Conservation (phyloP, 2,888 invertebrate genomes). For the Drosophila pseudotalamancana region DNA sequence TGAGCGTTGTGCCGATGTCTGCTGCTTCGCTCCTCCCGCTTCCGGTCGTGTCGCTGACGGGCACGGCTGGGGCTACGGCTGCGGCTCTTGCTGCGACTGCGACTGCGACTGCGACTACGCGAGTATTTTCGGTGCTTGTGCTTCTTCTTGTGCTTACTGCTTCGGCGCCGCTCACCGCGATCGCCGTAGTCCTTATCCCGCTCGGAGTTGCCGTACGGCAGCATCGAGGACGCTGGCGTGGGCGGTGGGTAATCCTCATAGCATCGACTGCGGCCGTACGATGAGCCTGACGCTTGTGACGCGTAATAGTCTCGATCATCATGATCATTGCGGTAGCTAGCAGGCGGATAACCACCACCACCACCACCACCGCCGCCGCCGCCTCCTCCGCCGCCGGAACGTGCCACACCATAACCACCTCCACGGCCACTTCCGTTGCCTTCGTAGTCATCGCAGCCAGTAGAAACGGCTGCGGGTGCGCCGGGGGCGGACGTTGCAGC, state of each 20-base stretch:
- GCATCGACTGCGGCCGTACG: slow-evolving; percentile 61
- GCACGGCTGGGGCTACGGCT: slow-evolving; percentile 70
- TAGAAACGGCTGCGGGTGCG: slow-evolving; percentile 14
- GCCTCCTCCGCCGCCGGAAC: slow-evolving; percentile 67
- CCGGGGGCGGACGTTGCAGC: slow-evolving; percentile 14
- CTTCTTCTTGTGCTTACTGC: slow-evolving; percentile 82
- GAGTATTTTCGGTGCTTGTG: slow-evolving; percentile 82
- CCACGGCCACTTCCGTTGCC: slow-evolving; percentile 67
- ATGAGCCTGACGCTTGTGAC: slow-evolving; percentile 65
- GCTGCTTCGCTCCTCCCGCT: slow-evolving; percentile 58
- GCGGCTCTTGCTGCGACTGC: slow-evolving; percentile 64
- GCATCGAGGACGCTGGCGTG: slow-evolving; percentile 33
- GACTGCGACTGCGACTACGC: slow-evolving; percentile 78
- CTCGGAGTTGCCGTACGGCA: slow-evolving; percentile 45
- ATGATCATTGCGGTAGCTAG: slow-evolving; percentile 80
- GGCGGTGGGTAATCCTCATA: slow-evolving; percentile 69
- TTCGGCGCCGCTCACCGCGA: slow-evolving; percentile 55
- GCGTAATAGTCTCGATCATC: slow-evolving; percentile 78
- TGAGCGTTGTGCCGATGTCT: slow-evolving; percentile 53
- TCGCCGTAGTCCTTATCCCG: slow-evolving; percentile 56
- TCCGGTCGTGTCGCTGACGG: slow-evolving; percentile 64
- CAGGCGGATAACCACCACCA: slow-evolving; percentile 51
- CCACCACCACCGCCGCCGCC: slow-evolving; percentile 73
- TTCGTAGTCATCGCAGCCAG: slow-evolving; percentile 57
- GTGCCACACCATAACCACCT: slow-evolving; percentile 40